Base-by-base conservation (phyloP, 2,113 vertebrate species). In the Numenius arquata region DNA sequence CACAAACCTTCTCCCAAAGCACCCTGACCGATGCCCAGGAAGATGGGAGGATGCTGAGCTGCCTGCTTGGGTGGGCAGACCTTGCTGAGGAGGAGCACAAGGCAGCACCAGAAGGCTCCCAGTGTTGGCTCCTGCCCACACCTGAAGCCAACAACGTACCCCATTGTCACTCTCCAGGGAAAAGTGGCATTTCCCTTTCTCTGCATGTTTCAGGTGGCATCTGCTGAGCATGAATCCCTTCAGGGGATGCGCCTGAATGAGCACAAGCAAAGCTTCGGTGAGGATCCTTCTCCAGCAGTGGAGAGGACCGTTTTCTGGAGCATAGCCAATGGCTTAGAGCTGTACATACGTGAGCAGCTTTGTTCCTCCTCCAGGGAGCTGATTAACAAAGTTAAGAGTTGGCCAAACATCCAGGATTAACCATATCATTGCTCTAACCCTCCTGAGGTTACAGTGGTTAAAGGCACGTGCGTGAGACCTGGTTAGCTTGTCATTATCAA, bases 341-440 rank as follows among this genome's bases (percentile, higher is more conserved):
- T 89, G 68, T 91, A 94, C 65, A 86, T 83, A 72, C 16, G 0
- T 32, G 84, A 91, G 86, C 55, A 79, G 89, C 66, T 93, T 93
- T 89, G 89, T 90, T 95, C 70, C 59, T 92, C 32, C 96, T 94
- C 89, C 23, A 50, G 80, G 83, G 94, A 96, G 80, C 84, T 92
- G 80, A 90, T 86, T 95, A 73, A 93, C 65, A 48, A 92, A 93
- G 76, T 90, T 89, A 81, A 90, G 92, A 68, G 88, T 71, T 84
- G 82, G 65, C 76, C 77, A 61, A 93, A 68, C 74, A 85, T 27
- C 62, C 84, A 89, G 84, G 91, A 95, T 92, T 95, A 95, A 95
- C 22, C 70, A 36, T 89, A 92, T 93, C 53, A 38, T 78, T 92
- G 66, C 58, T 88, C 26, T 76, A 95, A 71, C 41, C 38, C 74